Percentiles rank a stretch among this genome's conserved stretches.
These are phyloP conservation scores for Malachius bipustulatus DNA, from an alignment of 2,888 invertebrate species.

Conservation along the genomic window DNA sequence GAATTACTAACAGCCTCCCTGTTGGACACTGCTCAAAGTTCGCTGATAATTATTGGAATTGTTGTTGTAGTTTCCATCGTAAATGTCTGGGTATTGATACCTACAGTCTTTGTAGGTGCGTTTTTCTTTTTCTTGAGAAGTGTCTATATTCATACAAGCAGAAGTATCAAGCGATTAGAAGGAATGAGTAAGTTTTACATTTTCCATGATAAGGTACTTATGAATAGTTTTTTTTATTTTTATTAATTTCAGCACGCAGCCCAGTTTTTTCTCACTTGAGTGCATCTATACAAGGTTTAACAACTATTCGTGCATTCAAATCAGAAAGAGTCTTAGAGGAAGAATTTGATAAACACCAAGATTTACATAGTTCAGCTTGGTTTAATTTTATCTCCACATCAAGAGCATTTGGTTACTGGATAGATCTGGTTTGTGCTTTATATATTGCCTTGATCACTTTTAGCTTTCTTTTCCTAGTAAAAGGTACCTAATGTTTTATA, in stretches of 20 bases:
- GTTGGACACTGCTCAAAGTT: constrained; percentile 43
- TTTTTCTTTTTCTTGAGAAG: constrained; percentile 53
- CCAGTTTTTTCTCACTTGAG: constrained; percentile 93
- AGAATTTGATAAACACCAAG: constrained; percentile 74
- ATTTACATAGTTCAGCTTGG: constrained; percentile 84
- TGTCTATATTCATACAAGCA: constrained; percentile 59
- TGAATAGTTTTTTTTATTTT: constrained; percentile 6
- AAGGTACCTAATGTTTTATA: too few relatives aligned
- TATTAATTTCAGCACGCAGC: constrained; percentile 62
- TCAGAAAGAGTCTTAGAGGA: constrained; percentile 65
- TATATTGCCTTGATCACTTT: constrained; percentile 80
- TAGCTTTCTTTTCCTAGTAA: constrained; percentile 64
- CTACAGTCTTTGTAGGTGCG: constrained; percentile 49
- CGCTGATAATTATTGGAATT: constrained; percentile 54
- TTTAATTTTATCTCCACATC: constrained; percentile 80
- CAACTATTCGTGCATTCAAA: constrained; percentile 81
- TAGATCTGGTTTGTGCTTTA: constrained; percentile 77
- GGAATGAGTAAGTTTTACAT: constrained; percentile 53
- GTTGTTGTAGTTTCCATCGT: constrained; percentile 58
- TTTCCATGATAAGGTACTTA: too few relatives aligned
- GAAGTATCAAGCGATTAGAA: constrained; percentile 61
- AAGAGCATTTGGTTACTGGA: constrained; percentile 86
- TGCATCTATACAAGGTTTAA: constrained; percentile 78
- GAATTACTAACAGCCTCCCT: constrained; percentile 40
- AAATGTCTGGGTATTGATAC: constrained; percentile 56